phyloP scores from a whole-genome alignment of 1,140 invertebrate genomes.

The Panulirus ornatus region DNA sequence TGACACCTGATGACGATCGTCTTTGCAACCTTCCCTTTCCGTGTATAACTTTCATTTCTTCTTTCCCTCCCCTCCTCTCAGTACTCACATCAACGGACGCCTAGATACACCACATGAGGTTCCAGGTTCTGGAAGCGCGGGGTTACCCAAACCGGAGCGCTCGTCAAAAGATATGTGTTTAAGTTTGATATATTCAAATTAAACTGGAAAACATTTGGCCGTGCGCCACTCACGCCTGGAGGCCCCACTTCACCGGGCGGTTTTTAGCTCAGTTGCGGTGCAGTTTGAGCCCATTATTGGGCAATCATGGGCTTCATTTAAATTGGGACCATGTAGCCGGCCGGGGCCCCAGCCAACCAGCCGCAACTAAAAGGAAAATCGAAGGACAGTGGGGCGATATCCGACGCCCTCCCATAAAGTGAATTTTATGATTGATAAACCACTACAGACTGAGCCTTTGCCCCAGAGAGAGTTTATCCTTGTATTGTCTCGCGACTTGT shows the following conservation, averaged over 20 bases:
- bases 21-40: too few relatives aligned
- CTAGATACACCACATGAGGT: too few relatives aligned
- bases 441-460: slow-evolving; percentile 34
- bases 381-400: neutral
- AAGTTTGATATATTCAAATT: slow-evolving; percentile 33
- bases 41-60: too few relatives aligned
- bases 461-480: neutral
- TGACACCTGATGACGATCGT: too few relatives aligned
- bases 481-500: slow-evolving; percentile 37
- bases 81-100: too few relatives aligned
- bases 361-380: neutral
- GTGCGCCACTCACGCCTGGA: neutral
- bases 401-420: slow-evolving; percentile 22
- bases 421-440: slow-evolving; percentile 56
- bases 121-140: too few relatives aligned
- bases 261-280: slow-evolving; percentile 42
- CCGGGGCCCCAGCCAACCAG: slow-evolving; percentile 11
- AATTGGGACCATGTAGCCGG: slow-evolving; percentile 58
- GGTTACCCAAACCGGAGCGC: too few relatives aligned
- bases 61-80: too few relatives aligned
- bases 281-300: slow-evolving; percentile 66
- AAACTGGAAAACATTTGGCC: slow-evolving; percentile 38
- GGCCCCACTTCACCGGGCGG: neutral
- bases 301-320: slow-evolving; percentile 67
- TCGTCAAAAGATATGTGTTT: slow-evolving; percentile 6